Conservation (phyloP, 2,888 invertebrate genomes). For the Cecidostiba fungosa region DNA sequence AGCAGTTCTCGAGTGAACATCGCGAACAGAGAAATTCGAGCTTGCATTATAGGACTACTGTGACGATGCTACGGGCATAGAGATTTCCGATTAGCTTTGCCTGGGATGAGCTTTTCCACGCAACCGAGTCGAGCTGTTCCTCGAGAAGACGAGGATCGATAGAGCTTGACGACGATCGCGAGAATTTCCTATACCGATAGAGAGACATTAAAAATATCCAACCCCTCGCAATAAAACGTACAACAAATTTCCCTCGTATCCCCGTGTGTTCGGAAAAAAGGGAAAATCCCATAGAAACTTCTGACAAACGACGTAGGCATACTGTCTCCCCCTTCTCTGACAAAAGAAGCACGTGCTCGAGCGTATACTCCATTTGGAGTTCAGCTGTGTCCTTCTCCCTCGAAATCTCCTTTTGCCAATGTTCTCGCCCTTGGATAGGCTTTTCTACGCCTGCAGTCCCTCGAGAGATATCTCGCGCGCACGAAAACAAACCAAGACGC, state of each 20-base stretch:
- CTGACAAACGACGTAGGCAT: constrained; percentile 28
- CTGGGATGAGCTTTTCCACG: neutral
- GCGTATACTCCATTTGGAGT: neutral
- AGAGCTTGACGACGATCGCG: constrained; percentile 39
- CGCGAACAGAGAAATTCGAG: constrained; percentile 5
- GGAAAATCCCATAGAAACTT: constrained; percentile 5
- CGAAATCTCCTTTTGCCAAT: constrained; percentile 4
- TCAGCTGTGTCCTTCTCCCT: neutral
- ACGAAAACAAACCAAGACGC: constrained; percentile 29
- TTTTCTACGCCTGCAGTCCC: constrained; percentile 13
- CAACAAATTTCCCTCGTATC: no score
- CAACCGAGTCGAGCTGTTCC: no score
- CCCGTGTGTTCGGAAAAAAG: neutral
- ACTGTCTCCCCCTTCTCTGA: neutral
- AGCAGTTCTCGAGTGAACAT: neutral
- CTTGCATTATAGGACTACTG: neutral
- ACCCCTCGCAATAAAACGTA: no score
- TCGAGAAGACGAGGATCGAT: constrained; percentile 41
- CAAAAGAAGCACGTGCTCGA: constrained; percentile 24
- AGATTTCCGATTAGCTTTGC: constrained; percentile 2
- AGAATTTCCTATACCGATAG: neutral
- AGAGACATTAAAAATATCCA: neutral
- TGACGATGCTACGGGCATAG: neutral
- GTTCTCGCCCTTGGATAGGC: constrained; percentile 40
- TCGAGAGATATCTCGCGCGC: neutral